Evolutionary conservation across 2,888 invertebrate genomes (phyloP), one percentile per base, ranked within the genome.

Genomic region (Epinotia ramella): DNA sequence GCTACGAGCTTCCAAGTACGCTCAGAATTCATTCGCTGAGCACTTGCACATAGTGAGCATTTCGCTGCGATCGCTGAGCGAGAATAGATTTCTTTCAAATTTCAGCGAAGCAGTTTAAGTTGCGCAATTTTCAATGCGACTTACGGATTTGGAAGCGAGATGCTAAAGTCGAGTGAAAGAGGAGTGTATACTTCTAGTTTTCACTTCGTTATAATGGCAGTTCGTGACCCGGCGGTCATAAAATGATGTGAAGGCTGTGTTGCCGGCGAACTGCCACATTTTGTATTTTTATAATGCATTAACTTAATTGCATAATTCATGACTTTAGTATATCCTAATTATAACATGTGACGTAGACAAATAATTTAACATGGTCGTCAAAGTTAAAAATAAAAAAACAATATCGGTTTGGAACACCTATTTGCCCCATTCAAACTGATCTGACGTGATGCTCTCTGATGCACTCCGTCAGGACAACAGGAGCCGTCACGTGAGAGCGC

Each of bases 1-100:
- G 66, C 66, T 67, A 56, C 66, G 53, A 65, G 28, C 46, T 40
- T 44, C 20, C 65, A 65, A 46, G n/a, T 46, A 44, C 64, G 40
- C n/a, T 46, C 46, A 24, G 46, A 49, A 65, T 65, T 65, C 65
- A 49, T 24, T 49, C 46, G 16, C 28, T 53, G 33, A 33, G 11
- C 16, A 24, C 57, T 57, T 46, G 44, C 20, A 13, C 18, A 4
- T 12, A 18, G 40, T 28, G 53, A 49, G 46, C 66, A 66, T 53
- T 66, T 49, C 24, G 16, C 53, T 66, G 28, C 28, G 5, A 66
- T 66, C 66, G 53, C 28, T 66, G 53, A 66, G 53, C 66, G n/a
- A 66, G 11, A 53, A 33, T 66, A 28, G 28, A 53, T 67, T 67
- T 67, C 33, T 40, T 57, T 40, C 33, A 33, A 24, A 13, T 65